Conservation (phyloP, 2,888 invertebrate genomes). For the Meteorus cinctellus region DNA sequence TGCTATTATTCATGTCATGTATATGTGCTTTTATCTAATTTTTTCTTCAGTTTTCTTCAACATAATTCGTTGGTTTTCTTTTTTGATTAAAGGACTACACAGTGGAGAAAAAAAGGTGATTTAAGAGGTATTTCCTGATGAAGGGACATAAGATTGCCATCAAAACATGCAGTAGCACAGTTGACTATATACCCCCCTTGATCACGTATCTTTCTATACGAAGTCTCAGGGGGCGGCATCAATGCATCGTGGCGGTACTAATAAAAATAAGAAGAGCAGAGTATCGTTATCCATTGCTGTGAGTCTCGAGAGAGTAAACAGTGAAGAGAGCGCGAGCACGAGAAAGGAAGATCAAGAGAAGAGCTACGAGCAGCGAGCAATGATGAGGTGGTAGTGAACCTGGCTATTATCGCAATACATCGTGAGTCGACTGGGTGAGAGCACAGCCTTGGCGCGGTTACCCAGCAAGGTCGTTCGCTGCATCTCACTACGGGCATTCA, state of each 20-base stretch:
- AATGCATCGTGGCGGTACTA: not conserved
- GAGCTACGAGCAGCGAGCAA: conserved; percentile 27
- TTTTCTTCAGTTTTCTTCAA: not conserved
- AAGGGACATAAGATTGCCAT: conserved; percentile 24
- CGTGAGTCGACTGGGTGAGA: conserved; percentile 29
- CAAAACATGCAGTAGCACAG: conserved; percentile 19
- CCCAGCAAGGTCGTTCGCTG: conserved; percentile 42
- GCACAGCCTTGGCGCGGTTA: conserved; percentile 44
- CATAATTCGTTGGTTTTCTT: not conserved
- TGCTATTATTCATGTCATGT: conserved; percentile 14
- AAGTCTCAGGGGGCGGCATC: conserved; percentile 1
- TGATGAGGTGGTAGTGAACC: conserved; percentile 43
- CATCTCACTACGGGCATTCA: conserved; percentile 15
- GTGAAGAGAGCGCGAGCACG: not conserved
- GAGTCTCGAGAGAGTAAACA: conserved; percentile 14
- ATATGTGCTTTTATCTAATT: not conserved
- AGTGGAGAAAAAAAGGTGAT: not conserved
- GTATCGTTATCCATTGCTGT: conserved; percentile 21
- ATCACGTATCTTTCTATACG: conserved; percentile 13
- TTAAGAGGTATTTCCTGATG: conserved; percentile 29
- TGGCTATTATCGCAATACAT: conserved; percentile 35
- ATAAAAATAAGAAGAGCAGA: conserved; percentile 24
- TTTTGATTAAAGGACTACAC: not conserved
- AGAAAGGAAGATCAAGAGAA: conserved; percentile 10
- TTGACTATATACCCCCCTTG: not conserved